phyloP scores from a whole-genome alignment of 2,888 invertebrate species.

The Oligia latruncula region DNA sequence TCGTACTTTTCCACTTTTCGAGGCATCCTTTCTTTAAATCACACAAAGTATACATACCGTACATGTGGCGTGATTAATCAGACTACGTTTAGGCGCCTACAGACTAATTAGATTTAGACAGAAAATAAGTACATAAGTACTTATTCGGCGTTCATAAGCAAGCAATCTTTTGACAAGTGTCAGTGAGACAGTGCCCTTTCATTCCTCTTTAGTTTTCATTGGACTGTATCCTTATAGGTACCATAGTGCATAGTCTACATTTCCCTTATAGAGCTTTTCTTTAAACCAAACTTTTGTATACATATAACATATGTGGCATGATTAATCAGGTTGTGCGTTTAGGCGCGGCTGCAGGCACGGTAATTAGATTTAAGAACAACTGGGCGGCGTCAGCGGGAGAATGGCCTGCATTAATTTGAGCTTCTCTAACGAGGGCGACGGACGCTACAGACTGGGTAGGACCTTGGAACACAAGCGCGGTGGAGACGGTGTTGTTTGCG shows the following conservation, averaged over 20 bases:
- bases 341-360: conserved; percentile 79
- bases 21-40: too few species aligned
- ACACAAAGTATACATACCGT: too few species aligned
- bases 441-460: conserved; percentile 82
- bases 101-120: neutral
- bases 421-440: conserved; percentile 89
- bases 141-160: neutral
- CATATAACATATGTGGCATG: conserved; percentile 37
- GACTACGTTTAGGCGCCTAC: too few species aligned
- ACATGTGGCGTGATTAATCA: too few species aligned
- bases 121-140: neutral
- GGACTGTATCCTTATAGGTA: neutral
- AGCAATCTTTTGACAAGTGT: neutral
- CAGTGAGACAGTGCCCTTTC: neutral
- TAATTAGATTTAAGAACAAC: conserved; percentile 91
- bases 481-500: conserved; percentile 69
- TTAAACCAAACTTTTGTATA: neutral
- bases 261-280: neutral
- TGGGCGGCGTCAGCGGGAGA: conserved; percentile 88
- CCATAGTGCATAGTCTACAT: neutral
- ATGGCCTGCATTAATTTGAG: conserved; percentile 90
- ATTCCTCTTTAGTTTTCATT: neutral
- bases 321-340: conserved; percentile 75
- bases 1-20: too few species aligned
- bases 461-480: conserved; percentile 72